A percentile compares a stretch with the other conserved stretches of the same genome.
phyloP scores from a whole-genome alignment of 2,888 invertebrate species.

The Ophioninae sp. region DNA sequence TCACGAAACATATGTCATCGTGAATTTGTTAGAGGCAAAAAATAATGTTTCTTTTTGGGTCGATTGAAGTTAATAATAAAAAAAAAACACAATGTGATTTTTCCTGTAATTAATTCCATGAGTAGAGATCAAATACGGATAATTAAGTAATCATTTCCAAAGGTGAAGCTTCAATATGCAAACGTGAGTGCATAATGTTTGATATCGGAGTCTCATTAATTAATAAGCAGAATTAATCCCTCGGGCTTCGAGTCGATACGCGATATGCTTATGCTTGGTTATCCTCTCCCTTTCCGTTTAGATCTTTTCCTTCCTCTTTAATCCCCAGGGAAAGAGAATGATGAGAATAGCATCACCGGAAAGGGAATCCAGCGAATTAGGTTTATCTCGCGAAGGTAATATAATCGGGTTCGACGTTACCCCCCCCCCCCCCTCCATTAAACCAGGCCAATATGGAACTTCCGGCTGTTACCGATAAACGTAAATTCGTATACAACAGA shows the following conservation, averaged over 20 bases:
- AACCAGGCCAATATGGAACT: constrained; percentile 63
- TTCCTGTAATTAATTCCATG: neutral
- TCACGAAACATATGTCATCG: neutral
- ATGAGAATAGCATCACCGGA: constrained; percentile 25
- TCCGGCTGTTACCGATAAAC: constrained; percentile 6
- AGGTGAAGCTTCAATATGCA: constrained; percentile 5
- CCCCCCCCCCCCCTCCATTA: constrained; percentile 56
- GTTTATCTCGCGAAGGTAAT: constrained; percentile 46
- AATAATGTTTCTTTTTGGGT: neutral
- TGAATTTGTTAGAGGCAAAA: neutral
- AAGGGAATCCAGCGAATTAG: constrained; percentile 68
- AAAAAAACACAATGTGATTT: neutral
- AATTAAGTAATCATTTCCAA: neutral
- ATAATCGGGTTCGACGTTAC: constrained; percentile 72
- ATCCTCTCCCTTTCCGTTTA: constrained; percentile 9
- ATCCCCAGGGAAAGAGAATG: neutral
- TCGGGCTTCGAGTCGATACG: constrained; percentile 35
- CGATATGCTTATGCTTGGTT: constrained; percentile 36
- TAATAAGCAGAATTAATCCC: constrained; percentile 56
- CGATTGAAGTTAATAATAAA: neutral
- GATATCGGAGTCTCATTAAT: constrained; percentile 48
- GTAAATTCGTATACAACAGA: neutral
- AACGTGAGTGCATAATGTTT: constrained; percentile 1
- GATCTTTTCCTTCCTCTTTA: constrained; percentile 3
- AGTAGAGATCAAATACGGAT: neutral